Percentiles rank a stretch among this genome's conserved stretches.
These are phyloP conservation scores for Ataeniobius toweri DNA, from an alignment of 2,797 vertebrate species.

Conservation along the genomic window DNA sequence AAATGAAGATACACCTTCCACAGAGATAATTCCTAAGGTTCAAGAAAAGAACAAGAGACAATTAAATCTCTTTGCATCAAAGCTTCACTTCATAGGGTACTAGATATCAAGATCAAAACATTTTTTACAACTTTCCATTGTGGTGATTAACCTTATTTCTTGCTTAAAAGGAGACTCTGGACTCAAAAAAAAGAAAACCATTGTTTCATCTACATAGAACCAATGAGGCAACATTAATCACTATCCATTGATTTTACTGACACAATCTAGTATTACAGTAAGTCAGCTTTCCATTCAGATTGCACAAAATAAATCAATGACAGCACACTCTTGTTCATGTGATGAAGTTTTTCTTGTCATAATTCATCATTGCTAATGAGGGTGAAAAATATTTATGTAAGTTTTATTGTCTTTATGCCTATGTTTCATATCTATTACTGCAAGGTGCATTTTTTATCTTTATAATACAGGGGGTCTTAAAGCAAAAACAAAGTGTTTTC, in stretches of 20 bases:
- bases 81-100: constrained; percentile 16
- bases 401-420: constrained; percentile 13
- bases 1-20: neutral
- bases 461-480: constrained; percentile 9
- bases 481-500: constrained; percentile 13
- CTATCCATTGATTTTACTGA: constrained; percentile 36
- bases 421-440: neutral
- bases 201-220: constrained; percentile 12
- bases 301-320: constrained; percentile 30
- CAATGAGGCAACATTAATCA: constrained; percentile 44
- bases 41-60: neutral
- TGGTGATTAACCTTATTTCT: constrained; percentile 16
- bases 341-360: constrained; percentile 8
- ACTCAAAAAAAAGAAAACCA: constrained; percentile 8
- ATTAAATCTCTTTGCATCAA: neutral
- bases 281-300: constrained; percentile 20
- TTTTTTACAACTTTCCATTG: constrained; percentile 1
- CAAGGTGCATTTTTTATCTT: constrained; percentile 1
- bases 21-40: neutral
- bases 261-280: constrained; percentile 13
- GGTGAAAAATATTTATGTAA: constrained; percentile 14
- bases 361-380: constrained; percentile 18
- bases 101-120: constrained; percentile 18
- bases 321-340: constrained; percentile 15
- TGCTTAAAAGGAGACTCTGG: constrained; percentile 7